Conservation (phyloP, 30 jellyfish, hydroid and myxozoan genomes). For the Hydractinia echinata region DNA sequence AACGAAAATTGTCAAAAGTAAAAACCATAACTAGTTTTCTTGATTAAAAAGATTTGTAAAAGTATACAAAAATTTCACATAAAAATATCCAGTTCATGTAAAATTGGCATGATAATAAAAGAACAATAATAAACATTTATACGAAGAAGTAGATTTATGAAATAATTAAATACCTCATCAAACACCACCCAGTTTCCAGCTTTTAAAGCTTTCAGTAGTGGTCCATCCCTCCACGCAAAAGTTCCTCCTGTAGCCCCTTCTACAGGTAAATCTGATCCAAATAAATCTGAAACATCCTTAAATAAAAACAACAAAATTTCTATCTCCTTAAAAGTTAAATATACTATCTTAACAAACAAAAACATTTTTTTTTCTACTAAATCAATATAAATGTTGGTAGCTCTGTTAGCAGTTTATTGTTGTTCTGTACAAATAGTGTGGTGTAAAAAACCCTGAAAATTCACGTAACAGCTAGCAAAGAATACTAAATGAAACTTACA, state of each 20-base stretch:
- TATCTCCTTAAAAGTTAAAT: no score
- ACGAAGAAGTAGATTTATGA: neutral
- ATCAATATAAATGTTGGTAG: no score
- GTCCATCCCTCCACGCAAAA: conserved; percentile 97
- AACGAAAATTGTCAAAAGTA: no score
- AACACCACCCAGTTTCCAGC: conserved; percentile 92
- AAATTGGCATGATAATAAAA: neutral
- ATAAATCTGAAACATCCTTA: conserved; percentile 90
- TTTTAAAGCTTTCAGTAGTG: conserved; percentile 80
- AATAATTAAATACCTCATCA: conserved; percentile 61
- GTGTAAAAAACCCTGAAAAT: no score
- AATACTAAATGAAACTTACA: conserved; percentile 27
- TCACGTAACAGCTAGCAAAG: neutral
- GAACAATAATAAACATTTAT: neutral
- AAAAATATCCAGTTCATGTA: neutral
- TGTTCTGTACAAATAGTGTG: neutral
- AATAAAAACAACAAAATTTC: neutral
- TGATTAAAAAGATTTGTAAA: neutral
- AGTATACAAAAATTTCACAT: neutral
- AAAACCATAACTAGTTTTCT: no score
- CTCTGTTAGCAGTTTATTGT: neutral
- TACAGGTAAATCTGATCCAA: conserved; percentile 95
- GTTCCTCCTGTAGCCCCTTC: conserved; percentile 80
- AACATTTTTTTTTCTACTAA: no score
- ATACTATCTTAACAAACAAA: no score